phyloP scores from a whole-genome alignment of 1,140 invertebrate species.

The Diachasma alloeum region DNA sequence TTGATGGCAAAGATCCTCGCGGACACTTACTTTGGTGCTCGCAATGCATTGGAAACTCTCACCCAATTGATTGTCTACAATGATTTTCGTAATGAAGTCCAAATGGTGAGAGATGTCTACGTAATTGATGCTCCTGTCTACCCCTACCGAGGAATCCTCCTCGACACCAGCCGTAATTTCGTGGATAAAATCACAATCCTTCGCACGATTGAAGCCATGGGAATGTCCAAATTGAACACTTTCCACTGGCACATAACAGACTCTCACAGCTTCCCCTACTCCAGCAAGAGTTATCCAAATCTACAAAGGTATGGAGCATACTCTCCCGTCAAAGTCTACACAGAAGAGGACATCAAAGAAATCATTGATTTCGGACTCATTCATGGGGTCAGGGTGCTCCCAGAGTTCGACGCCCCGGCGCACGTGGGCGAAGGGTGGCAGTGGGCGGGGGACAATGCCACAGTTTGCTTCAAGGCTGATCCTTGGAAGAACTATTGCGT shows the following conservation, averaged over 20 bases:
- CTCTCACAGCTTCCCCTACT: constrained; percentile 85
- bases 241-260: constrained; percentile 94
- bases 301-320: constrained; percentile 80
- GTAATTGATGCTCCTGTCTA: constrained; percentile 77
- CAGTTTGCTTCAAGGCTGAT: constrained; percentile 71
- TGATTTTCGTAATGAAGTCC: constrained; percentile 68
- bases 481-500: constrained; percentile 82
- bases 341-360: constrained; percentile 63
- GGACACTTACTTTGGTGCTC: constrained; percentile 75
- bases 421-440: constrained; percentile 91
- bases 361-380: constrained; percentile 77
- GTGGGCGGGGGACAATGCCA: constrained; percentile 63
- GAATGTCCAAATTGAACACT: constrained; percentile 81
- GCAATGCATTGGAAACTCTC: constrained; percentile 82
- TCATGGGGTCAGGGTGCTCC: constrained; percentile 79
- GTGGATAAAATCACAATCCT: constrained; percentile 74
- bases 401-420: constrained; percentile 88
- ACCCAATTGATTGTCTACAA: constrained; percentile 79
- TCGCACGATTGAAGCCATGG: constrained; percentile 81
- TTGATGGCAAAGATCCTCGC: constrained; percentile 70
- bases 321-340: constrained; percentile 71
- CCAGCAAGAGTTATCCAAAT: constrained; percentile 73
- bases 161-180: constrained; percentile 83
- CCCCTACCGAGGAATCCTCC: constrained; percentile 77
- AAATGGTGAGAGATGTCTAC: constrained; percentile 69